Percentiles rank a stretch among this genome's conserved stretches.
These are phyloP conservation scores for Myotis pilosus DNA, from an alignment of 2,797 vertebrate species.

Conservation along the genomic window DNA sequence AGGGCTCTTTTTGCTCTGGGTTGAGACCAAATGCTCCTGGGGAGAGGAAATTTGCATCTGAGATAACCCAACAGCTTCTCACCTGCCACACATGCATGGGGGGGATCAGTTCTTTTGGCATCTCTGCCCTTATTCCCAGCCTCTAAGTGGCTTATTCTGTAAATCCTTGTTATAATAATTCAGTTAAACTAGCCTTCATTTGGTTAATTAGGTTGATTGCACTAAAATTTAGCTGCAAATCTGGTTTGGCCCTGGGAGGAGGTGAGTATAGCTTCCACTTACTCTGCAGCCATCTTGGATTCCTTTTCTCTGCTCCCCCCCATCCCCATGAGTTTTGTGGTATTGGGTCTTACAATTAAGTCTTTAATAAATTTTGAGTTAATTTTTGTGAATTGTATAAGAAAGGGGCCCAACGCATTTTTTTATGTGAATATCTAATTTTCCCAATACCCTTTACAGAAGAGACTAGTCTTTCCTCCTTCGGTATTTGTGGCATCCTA, in stretches of 20 bases:
- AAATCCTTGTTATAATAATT: background rate
- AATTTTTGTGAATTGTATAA: background rate
- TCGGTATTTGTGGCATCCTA: background rate
- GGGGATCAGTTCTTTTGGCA: background rate
- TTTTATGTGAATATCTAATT: background rate
- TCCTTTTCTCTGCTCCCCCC: background rate
- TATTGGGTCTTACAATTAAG: background rate
- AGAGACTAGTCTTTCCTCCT: background rate
- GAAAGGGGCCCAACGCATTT: background rate
- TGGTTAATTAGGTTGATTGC: background rate
- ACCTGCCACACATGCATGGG: background rate
- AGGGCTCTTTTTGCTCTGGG: background rate
- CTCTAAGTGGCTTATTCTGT: background rate
- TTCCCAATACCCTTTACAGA: background rate
- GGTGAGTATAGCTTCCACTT: background rate
- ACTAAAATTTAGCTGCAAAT: background rate
- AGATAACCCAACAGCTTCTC: background rate
- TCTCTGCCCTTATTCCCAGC: background rate
- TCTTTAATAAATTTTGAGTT: background rate
- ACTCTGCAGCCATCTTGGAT: background rate
- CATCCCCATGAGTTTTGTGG: background rate
- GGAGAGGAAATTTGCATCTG: background rate
- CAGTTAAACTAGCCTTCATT: background rate
- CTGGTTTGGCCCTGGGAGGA: background rate
- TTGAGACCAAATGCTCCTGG: background rate